Evolutionary conservation across 2,888 invertebrate genomes (phyloP), one percentile per base, ranked within the genome.

Genomic region (Corbicula japonica): DNA sequence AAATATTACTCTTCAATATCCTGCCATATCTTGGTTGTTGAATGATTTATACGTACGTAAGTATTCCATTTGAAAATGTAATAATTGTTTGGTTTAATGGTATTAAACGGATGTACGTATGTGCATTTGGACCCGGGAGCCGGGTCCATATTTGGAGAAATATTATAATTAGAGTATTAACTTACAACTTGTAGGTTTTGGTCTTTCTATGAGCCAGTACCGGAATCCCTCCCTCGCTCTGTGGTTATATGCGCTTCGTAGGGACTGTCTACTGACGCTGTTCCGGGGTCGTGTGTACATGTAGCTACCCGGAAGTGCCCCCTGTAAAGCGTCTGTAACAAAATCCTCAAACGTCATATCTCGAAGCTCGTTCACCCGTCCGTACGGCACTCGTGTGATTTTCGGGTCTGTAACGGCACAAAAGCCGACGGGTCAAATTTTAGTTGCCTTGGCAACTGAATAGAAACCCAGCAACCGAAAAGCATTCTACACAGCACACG

Each of bases 141-240:
- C n/a, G n/a, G n/a, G n/a, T n/a, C n/a, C n/a, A n/a, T n/a, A n/a
- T n/a, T n/a, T n/a, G n/a, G n/a, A n/a, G n/a, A 15, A 15, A 15
- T 41, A 15, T 8, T 41, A 12, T 41, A 12, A 41, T 41, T 8
- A 15, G 10, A 41, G 41, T 12, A 21, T 6, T 23, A 50, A 89
- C 91, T 88, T 85, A 92, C 92, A 92, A 30, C 65, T 82, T 6
- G 92, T 92, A 15, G 92, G 92, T 66, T 89, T 88, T 30, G 92
- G 92, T 83, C 88, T 80, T 58, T 92, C 89, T 66, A 90, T 89
- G 32, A 89, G 84, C 92, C 92, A 92, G 76, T 92, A 92, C 28
- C 91, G 76, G 86, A 91, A 92, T 1, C 92, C 92, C 10, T 91
- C 89, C 66, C 76, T 80, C 0, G 92, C 92, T 41, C 91, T 76